Base-by-base conservation (phyloP, 2,888 invertebrate genomes). In the Mimas tiliae region DNA sequence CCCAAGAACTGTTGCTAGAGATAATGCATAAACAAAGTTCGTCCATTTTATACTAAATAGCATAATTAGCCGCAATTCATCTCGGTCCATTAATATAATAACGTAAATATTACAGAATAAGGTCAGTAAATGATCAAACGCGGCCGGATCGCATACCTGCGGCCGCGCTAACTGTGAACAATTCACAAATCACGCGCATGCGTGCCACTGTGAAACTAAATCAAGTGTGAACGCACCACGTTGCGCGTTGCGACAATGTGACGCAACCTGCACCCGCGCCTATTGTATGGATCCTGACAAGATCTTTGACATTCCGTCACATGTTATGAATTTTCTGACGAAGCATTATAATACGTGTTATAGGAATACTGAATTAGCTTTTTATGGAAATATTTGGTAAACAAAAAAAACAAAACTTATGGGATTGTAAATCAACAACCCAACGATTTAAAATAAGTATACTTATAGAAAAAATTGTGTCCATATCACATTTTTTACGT, bases 221-320 rank as follows among this genome's bases (percentile, higher is more conserved):
- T 89, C 87, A 84, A 87, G 85, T 88, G 86, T 86, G 79, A 89
- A 88, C 86, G 81, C 79, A 79, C 75, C 71, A 65, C 72, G 75
- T 85, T 82, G 50, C 9, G 19, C 1, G 50, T 50, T 50, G 82
- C 85, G 77, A 81, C 83, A 86, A 58, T 69, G 70, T 83, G 81
- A 82, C 76, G 82, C 78, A 86, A 86, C 70, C 71, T 58, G 58
- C 58, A 38, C 58, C 58, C 42, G 58, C 38, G 58, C 16, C 58
- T 42, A 58, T 58, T 58, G 58, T 58, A 58, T 12, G 14, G 12
- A 52, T 42, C 19, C 19, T 38, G 16, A 42, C 38, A 42, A 38
- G 38, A 50, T 50, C 19, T 50, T 50, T 50, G 50, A 50, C 50
- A 50, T 50, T 50, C 50, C 50, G 9, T 50, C 50, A 19, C 50